Base-by-base conservation (phyloP, 2,888 invertebrate species). In the Caenorhabditis sp. region DNA sequence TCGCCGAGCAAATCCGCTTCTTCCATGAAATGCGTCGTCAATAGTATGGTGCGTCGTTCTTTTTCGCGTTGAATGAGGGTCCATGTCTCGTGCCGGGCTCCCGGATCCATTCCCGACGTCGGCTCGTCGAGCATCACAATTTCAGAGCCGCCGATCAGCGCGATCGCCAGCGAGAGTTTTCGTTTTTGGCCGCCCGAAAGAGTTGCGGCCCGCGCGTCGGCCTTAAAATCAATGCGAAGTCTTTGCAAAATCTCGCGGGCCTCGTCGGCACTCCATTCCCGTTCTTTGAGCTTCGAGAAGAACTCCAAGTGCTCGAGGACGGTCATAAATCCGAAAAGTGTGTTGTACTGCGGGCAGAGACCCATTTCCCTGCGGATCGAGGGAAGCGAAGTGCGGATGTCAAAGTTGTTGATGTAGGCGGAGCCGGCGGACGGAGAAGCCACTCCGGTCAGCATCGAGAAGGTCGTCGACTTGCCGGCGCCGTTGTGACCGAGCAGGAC, bases 1-100 rank as follows among this genome's bases (percentile, higher is more conserved):
- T 95, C 95, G 0, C 95, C 95, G 1, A 95, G 91, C 43, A 94
- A 91, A 90, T 95, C 95, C 1, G 95, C 95, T 90, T 95, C 95
- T 86, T 95, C 95, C 95, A 95, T 95, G 89, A 94, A 94, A 89
- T 95, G 94, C 0, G 94, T 94, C 0, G 94, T 94, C 73, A 95
- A 90, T 46, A 95, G 91, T 88, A 95, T 92, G 0, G 94, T 93
- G 27, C 81, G 41, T 20, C 74, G 65, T 90, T 90, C 90, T 39
- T 92, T 90, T 81, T 92, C 91, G 9, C 91, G 90, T 90, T 90
- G 92, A 78, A 95, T 89, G 20, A 95, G 90, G 83, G 94, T 93
- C 95, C 95, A 95, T 0, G 91, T 90, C 75, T 90, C 91, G 62
- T 92, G 90, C 15, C 92, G 87, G 1, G 92, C 92, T 45, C 91